Base-by-base conservation (phyloP, 2,113 vertebrate species). In the Rhipidura dahli region DNA sequence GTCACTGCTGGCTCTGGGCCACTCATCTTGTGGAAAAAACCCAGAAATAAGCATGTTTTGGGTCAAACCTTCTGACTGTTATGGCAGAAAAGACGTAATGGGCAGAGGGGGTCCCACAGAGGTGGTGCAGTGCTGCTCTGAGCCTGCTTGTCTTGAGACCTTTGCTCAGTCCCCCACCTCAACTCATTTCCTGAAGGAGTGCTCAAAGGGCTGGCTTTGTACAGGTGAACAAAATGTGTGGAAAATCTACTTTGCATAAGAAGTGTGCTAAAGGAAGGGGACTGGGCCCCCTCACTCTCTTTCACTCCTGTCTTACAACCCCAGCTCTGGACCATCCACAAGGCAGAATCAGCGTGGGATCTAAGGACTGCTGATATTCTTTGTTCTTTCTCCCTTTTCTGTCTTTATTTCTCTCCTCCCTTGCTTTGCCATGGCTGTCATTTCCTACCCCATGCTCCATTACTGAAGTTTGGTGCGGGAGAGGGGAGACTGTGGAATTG, bases 261-360 rank as follows among this genome's bases (percentile, higher is more conserved):
- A 73, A n/a, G 15, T 6, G 3, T 21, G 13, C 20, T 30, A 60
- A 66, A 59, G 15, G 15, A 88, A 50, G 18, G 26, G 14, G 7
- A 44, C 33, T 59, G 33, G 10, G 6, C 12, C 8, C 17, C 26
- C 26, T 31, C 3, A 0, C 31, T 33, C 40, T 54, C 30, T 69
- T 57, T 65, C 8, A 4, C 15, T 89, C 45, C 19, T 60, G 39
- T 15, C 19, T 51, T 1, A 0, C 19, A 66, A 17, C 3, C 37
- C 28, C 51, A 75, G 11, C 33, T 66, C 53, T 24, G 28, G 53
- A 45, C 15, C 33, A 66, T 12, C 16, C 33, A 20, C 16, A 28
- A 0, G 3, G 28, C 23, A 39, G 9, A 13, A 51, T 16, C 3
- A 2, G 14, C 0, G 0, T 9, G 0, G 0, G 19, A 39, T 53